Conservation (phyloP, 2,113 vertebrate genomes). For the Plecturocebus donacophilus region DNA sequence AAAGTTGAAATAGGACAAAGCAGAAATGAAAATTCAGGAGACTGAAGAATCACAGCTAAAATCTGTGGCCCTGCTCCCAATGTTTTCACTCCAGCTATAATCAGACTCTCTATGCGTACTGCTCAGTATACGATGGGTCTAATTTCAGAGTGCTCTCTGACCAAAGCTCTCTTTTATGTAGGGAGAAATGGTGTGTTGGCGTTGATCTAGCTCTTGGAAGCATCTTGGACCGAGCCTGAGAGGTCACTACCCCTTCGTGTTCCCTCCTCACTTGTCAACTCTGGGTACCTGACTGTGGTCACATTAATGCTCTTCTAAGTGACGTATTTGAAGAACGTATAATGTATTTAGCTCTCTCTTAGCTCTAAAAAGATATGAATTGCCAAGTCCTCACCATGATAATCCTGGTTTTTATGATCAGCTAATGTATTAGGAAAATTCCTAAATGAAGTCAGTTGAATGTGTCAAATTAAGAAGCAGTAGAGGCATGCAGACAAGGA, state of each 20-base stretch:
- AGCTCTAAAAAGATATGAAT: background rate
- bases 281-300: conserved; percentile 12
- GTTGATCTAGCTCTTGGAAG: conserved; percentile 1
- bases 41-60: background rate
- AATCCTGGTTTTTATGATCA: background rate
- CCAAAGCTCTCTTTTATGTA: background rate
- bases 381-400: background rate
- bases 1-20: conserved; percentile 39
- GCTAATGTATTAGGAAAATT: background rate
- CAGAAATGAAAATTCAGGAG: conserved; percentile 39
- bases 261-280: background rate
- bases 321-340: background rate
- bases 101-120: background rate
- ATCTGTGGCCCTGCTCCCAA: background rate
- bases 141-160: conserved; percentile 39
- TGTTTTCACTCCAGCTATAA: conserved; percentile 22
- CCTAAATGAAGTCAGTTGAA: background rate
- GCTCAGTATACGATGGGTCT: background rate
- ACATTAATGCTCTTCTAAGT: background rate
- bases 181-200: background rate
- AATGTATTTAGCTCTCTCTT: background rate
- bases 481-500: background rate
- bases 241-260: background rate
- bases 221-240: background rate
- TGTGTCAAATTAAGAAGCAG: background rate